Conservation (phyloP, 2,888 invertebrate genomes). For the Drosophila birchii region DNA sequence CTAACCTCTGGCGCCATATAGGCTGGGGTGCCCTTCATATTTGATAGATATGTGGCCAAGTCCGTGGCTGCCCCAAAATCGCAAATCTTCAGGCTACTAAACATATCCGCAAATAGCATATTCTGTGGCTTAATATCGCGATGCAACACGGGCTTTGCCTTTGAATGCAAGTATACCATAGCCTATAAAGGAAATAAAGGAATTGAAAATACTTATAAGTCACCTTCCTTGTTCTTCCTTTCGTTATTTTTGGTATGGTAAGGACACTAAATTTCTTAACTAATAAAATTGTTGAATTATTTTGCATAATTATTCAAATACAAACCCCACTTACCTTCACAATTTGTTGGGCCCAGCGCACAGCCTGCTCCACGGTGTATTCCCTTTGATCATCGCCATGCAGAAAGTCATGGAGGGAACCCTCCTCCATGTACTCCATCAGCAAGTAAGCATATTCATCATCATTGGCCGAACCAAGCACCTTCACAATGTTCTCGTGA, state of each 20-base stretch:
- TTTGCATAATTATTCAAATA: neutral
- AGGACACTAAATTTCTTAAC: no score
- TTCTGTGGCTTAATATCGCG: slow-evolving; percentile 35
- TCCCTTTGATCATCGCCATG: slow-evolving; percentile 3
- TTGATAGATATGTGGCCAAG: slow-evolving; percentile 13
- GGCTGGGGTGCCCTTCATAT: slow-evolving; percentile 1
- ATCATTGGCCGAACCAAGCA: neutral
- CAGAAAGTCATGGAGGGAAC: slow-evolving; percentile 15
- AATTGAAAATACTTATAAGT: no score
- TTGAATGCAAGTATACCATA: slow-evolving; percentile 5
- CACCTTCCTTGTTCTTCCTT: no score
- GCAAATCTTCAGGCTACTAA: slow-evolving; percentile 9
- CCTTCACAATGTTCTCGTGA: slow-evolving; percentile 22
- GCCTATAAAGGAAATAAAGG: neutral
- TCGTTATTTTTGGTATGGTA: no score
- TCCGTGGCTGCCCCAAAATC: slow-evolving; percentile 26
- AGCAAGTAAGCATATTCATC: slow-evolving; percentile 6
- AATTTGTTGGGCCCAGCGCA: slow-evolving; percentile 11
- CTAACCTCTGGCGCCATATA: slow-evolving; percentile 35
- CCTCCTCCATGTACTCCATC: slow-evolving; percentile 22
- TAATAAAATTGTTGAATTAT: no score
- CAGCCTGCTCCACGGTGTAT: slow-evolving; percentile 12
- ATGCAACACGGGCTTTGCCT: slow-evolving; percentile 5
- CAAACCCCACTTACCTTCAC: slow-evolving; percentile 1
- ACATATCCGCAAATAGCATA: neutral